Percentiles rank a stretch among this genome's conserved stretches.
These are phyloP conservation scores for Corythornis vintsioides DNA, from an alignment of 2,113 vertebrate genomes.

Conservation along the genomic window DNA sequence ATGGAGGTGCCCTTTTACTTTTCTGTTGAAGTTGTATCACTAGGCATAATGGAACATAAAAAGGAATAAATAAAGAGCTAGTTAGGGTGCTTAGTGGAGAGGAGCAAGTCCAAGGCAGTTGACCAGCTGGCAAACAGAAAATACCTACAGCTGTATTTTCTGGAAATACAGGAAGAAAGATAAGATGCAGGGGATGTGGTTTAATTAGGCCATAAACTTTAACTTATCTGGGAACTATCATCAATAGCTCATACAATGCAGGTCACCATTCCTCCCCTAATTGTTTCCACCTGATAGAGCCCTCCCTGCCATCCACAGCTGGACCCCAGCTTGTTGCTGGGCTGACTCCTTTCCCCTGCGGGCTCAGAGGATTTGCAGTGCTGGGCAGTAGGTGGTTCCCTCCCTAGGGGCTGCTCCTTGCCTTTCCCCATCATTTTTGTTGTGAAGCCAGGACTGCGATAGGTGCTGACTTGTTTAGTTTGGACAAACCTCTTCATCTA, in stretches of 20 bases:
- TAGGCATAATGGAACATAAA: not conserved
- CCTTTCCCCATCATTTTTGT: not conserved
- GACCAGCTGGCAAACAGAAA: constrained; percentile 58
- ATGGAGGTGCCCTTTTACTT: not conserved
- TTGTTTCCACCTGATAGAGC: constrained; percentile 51
- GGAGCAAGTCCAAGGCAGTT: not conserved
- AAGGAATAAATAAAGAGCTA: not conserved
- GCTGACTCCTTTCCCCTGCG: not conserved
- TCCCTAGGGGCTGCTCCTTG: not conserved
- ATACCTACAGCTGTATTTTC: not conserved
- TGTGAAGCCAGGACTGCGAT: not conserved
- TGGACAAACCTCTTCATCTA: not conserved
- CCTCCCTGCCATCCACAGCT: constrained; percentile 51
- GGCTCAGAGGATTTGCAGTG: not conserved
- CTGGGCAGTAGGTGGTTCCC: not conserved
- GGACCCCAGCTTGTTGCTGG: constrained; percentile 51
- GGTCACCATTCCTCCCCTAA: constrained; percentile 56
- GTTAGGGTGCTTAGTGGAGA: not conserved
- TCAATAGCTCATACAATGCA: constrained; percentile 43
- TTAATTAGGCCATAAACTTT: constrained; percentile 55
- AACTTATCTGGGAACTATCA: constrained; percentile 66
- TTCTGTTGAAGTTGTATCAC: not conserved
- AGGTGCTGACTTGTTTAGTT: not conserved
- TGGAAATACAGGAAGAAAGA: constrained; percentile 55
- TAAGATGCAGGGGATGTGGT: constrained; percentile 48